Evolutionary conservation across 1,140 invertebrate genomes (phyloP).

Genomic region (Adelges cooleyi): DNA sequence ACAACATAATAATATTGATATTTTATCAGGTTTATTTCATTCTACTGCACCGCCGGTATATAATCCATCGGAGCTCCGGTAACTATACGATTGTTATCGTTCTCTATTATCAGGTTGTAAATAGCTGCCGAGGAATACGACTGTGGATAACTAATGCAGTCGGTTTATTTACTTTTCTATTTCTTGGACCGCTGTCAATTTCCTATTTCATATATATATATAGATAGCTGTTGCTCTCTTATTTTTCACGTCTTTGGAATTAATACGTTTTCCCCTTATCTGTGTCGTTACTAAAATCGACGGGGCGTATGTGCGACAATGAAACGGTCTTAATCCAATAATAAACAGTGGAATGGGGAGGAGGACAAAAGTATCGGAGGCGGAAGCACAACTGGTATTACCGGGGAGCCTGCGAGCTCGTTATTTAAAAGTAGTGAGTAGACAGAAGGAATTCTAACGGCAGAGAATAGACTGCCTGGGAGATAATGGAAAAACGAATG

Average conservation of each 20-base stretch:
- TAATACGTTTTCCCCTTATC: constrained; percentile 24
- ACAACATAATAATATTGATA: no score
- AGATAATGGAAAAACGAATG: constrained; percentile 25
- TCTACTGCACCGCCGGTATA: no score
- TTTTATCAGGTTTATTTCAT: no score
- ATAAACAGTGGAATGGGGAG: background rate
- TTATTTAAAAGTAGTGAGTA: constrained; percentile 17
- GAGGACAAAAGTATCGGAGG: background rate
- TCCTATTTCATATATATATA: background rate
- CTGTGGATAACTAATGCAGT: constrained; percentile 1
- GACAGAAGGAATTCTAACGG: background rate
- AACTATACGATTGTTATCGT: background rate
- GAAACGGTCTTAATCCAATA: constrained; percentile 22
- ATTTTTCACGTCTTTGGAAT: constrained; percentile 18
- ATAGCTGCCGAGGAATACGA: background rate
- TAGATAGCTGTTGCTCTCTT: background rate
- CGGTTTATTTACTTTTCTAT: constrained; percentile 21
- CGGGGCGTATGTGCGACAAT: constrained; percentile 26
- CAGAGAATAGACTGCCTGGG: constrained; percentile 8
- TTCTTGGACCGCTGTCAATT: constrained; percentile 20
- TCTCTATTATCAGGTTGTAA: constrained; percentile 2
- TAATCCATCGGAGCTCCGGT: no score
- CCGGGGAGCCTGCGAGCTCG: constrained; percentile 5
- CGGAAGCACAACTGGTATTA: background rate
- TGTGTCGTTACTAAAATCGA: constrained; percentile 18